phyloP scores from a whole-genome alignment of 2,888 invertebrate species.

The Drosophila nr. perissopoda region DNA sequence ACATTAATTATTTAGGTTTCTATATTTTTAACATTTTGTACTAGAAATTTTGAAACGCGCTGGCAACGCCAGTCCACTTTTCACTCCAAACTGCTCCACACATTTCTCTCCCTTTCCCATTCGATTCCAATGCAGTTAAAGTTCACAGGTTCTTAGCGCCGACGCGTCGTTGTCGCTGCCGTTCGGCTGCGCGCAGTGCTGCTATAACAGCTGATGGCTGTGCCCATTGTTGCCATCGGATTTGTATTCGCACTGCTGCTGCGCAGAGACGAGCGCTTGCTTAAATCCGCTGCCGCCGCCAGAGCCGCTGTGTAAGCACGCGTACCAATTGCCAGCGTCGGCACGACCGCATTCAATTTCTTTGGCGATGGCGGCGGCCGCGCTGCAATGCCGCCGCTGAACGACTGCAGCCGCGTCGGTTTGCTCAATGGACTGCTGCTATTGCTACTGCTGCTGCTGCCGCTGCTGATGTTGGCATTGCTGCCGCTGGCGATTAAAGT shows the following conservation, averaged over 20 bases:
- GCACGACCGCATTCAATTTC: constrained; percentile 69
- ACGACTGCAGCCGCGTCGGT: constrained; percentile 70
- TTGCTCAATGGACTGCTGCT: constrained; percentile 61
- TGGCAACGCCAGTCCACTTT: constrained; percentile 35
- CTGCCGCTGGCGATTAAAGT: constrained; percentile 34
- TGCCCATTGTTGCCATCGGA: constrained; percentile 49
- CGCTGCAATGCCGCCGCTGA: constrained; percentile 62
- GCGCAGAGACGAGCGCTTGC: constrained; percentile 71
- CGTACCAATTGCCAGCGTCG: constrained; percentile 73
- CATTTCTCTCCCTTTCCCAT: not conserved
- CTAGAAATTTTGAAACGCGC: constrained; percentile 57
- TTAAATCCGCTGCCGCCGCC: constrained; percentile 65
- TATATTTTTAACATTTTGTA: constrained; percentile 42
- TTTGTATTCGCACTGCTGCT: constrained; percentile 48
- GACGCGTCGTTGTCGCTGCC: constrained; percentile 23
- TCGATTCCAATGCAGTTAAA: not conserved
- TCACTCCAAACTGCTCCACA: not conserved
- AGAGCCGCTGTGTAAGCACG: constrained; percentile 67
- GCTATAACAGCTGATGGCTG: constrained; percentile 62
- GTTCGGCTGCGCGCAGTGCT: constrained; percentile 47
- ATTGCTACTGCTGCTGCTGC: constrained; percentile 3
- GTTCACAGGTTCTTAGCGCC: constrained; percentile 26
- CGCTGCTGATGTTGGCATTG: constrained; percentile 22
- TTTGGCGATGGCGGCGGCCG: constrained; percentile 81
- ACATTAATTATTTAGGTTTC: constrained; percentile 39